phyloP scores from a whole-genome alignment of 30 jellyfish, hydroid and myxozoan genomes.

The Turritopsis dohrnii region DNA sequence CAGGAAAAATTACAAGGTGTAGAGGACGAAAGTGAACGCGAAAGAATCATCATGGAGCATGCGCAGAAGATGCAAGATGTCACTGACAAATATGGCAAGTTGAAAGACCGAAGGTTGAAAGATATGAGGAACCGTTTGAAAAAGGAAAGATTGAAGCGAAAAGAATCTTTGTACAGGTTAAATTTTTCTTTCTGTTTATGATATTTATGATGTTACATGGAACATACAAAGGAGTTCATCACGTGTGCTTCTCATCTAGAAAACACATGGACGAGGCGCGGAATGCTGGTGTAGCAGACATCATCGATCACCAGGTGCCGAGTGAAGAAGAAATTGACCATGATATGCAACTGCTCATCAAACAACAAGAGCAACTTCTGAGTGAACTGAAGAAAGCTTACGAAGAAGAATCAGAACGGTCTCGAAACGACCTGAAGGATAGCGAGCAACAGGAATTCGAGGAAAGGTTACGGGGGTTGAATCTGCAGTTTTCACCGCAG shows the following conservation, averaged over 20 bases:
- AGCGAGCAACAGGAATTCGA: slow-evolving; percentile 64
- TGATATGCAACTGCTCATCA: slow-evolving; percentile 51
- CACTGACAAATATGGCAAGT: slow-evolving; percentile 41
- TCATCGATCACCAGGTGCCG: slow-evolving; percentile 49
- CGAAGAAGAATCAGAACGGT: slow-evolving; percentile 59
- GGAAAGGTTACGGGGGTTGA: slow-evolving; percentile 49
- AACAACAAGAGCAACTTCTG: slow-evolving; percentile 73
- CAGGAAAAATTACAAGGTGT: slow-evolving; percentile 51
- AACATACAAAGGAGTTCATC: not conserved
- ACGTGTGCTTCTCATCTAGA: slow-evolving; percentile 10
- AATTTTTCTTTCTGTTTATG: not conserved
- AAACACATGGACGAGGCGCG: slow-evolving; percentile 75
- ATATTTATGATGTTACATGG: not conserved
- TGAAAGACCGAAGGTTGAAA: slow-evolving; percentile 51
- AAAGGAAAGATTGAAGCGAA: slow-evolving; percentile 66
- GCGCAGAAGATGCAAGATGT: slow-evolving; percentile 65
- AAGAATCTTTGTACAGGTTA: slow-evolving; percentile 53
- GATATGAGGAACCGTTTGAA: slow-evolving; percentile 40
- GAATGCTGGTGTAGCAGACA: slow-evolving; percentile 66
- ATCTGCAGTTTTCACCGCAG: slow-evolving; percentile 38
- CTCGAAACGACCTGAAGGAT: slow-evolving; percentile 31
- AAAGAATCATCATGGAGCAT: slow-evolving; percentile 50
- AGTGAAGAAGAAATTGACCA: slow-evolving; percentile 61
- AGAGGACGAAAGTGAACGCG: slow-evolving; percentile 59
- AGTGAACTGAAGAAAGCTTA: slow-evolving; percentile 71